Evolutionary conservation across 1,140 invertebrate genomes (phyloP).

Genomic region (Cyclargus thomasi): DNA sequence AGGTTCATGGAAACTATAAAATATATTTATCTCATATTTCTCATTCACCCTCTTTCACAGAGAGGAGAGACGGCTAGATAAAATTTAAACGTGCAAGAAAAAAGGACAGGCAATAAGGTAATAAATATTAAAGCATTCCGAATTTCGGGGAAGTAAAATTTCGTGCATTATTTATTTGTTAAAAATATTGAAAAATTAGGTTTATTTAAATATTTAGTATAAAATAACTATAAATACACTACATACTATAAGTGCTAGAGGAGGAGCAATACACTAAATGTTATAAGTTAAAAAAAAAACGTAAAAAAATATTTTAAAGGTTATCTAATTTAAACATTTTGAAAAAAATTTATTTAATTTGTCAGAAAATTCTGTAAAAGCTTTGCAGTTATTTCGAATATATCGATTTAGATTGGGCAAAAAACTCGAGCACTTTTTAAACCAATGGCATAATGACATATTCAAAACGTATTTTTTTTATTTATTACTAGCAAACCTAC

Average conservation of each 20-base stretch:
- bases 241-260: neutral
- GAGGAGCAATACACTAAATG: neutral
- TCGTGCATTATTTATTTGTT: neutral
- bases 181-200: neutral
- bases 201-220: neutral
- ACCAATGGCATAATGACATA: neutral
- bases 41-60: neutral
- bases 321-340: neutral
- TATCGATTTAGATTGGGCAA: neutral
- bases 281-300: neutral
- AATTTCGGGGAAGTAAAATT: neutral
- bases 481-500: too few species aligned
- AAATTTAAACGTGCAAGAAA: neutral
- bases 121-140: constrained; percentile 4
- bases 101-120: neutral
- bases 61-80: neutral
- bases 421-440: neutral
- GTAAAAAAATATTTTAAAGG: neutral
- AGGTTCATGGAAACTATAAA: neutral
- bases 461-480: too few species aligned
- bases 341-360: neutral
- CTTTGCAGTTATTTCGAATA: constrained; percentile 32
- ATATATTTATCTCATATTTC: neutral
- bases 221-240: neutral
- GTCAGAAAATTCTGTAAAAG: neutral